Evolutionary conservation across 2,113 vertebrate species (phyloP), one percentile per base, ranked within the genome.

Genomic region (Lophotis ruficrista): DNA sequence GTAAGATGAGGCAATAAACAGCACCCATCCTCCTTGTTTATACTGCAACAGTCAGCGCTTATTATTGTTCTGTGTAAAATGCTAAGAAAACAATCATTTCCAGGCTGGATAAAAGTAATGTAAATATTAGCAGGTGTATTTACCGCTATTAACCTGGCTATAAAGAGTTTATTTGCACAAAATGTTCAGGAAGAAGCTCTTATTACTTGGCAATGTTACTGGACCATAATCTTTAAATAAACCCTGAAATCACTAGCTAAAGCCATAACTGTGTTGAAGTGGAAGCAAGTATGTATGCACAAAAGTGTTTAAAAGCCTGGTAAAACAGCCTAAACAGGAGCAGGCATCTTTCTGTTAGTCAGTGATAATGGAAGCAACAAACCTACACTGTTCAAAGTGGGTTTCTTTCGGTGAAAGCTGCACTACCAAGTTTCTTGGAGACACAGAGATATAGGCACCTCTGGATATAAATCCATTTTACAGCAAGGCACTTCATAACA

Each of bases 61-160:
- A 87, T 86, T 92, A 87, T 21, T 84, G 33, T 71, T 75, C 92
- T 90, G 57, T 72, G 86, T 48, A 90, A 94, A 97, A 93, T 14
- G 6, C 41, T 88, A 84, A 76, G 61, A 78, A 88, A 92, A 87
- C 65, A 89, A 53, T 73, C 14, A 83, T 87, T 96, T 96, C 93
- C 89, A 95, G 90, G 83, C 50, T 93, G 38, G 27, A 62, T 65
- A 96, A 92, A 95, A 90, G 70, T 90, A 93, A 71, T 73, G 83
- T 86, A 98, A 96, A 97, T 94, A 97, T 47, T 62, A 94, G 31
- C 88, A 94, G 43, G 58, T 97, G 16, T 60, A 88, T 91, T 95
- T 78, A 90, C 51, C 35, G 86, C 89, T 83, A 94, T 97, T 90
- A 94, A 47, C 33, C 30, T 31, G 28, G 79, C 51, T 89, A 79